These are phyloP conservation scores for Burhinus bistriatus DNA, from an alignment of 2,113 vertebrate genomes.

Conservation along the genomic window DNA sequence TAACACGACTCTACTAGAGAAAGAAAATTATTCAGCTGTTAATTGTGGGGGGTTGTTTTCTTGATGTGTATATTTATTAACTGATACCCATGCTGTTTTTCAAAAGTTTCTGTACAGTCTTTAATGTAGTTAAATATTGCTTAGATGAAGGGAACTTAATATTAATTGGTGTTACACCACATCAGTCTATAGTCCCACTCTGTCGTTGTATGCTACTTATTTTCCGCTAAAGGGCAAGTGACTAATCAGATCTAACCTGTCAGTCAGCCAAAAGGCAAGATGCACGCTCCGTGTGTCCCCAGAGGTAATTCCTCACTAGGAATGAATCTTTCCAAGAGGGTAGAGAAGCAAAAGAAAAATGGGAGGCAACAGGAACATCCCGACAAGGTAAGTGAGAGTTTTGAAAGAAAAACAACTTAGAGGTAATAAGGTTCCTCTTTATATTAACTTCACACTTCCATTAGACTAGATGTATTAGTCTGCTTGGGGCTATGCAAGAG, in stretches of 20 bases:
- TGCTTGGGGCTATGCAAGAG: not conserved
- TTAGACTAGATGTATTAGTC: constrained; percentile 18
- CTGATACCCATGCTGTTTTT: not conserved
- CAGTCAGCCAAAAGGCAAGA: not conserved
- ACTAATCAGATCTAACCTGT: not conserved
- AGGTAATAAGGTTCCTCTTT: constrained; percentile 11
- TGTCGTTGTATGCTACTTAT: not conserved
- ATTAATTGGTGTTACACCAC: not conserved
- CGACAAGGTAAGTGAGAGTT: not conserved
- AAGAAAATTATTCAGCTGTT: not conserved
- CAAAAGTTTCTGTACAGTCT: not conserved
- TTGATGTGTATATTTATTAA: not conserved
- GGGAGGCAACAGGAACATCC: not conserved
- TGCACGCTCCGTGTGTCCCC: not conserved
- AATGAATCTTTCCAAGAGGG: not conserved
- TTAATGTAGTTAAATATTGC: not conserved
- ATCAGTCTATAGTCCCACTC: not conserved
- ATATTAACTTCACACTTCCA: not conserved
- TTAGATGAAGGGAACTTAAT: not conserved
- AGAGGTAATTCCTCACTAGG: not conserved
- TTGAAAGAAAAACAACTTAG: not conserved
- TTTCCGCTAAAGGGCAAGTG: not conserved
- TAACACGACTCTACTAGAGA: not conserved
- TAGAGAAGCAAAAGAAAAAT: constrained; percentile 14
- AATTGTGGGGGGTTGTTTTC: not conserved